A percentile compares a stretch with the other conserved stretches of the same genome.
phyloP scores from a whole-genome alignment of 2,888 invertebrate genomes.

The Drosophila mulleri region DNA sequence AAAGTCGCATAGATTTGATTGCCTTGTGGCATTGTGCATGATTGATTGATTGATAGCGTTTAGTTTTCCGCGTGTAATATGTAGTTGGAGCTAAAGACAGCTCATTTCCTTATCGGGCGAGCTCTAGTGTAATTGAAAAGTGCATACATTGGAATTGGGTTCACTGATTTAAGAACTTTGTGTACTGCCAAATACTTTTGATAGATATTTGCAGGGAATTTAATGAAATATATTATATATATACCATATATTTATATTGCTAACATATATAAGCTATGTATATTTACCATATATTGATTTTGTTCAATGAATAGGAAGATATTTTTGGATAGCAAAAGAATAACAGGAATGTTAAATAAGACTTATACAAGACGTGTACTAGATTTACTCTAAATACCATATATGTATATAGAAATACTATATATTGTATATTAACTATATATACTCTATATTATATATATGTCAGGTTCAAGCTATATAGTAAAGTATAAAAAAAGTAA shows the following conservation, averaged over 20 bases:
- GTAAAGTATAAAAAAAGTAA: too few relatives aligned
- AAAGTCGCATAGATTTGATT: slow-evolving; percentile 1
- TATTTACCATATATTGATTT: neutral
- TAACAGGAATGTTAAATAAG: neutral
- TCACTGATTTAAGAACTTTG: neutral
- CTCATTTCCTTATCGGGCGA: neutral
- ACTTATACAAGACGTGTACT: neutral
- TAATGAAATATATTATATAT: neutral
- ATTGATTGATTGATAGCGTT: slow-evolving; percentile 5
- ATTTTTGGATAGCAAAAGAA: neutral
- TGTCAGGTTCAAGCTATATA: neutral
- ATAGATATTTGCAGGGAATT: neutral
- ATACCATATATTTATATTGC: neutral
- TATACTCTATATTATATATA: neutral
- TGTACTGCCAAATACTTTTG: neutral
- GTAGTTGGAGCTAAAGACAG: neutral
- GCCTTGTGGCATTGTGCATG: neutral
- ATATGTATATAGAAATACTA: too few relatives aligned
- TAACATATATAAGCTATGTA: neutral
- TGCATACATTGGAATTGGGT: neutral
- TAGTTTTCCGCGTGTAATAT: neutral
- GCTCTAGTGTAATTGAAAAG: neutral
- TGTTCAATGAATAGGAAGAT: neutral
- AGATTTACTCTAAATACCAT: too few relatives aligned
- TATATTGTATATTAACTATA: neutral